phyloP scores from a whole-genome alignment of 1,140 invertebrate genomes.

The Drosophila watanabei region DNA sequence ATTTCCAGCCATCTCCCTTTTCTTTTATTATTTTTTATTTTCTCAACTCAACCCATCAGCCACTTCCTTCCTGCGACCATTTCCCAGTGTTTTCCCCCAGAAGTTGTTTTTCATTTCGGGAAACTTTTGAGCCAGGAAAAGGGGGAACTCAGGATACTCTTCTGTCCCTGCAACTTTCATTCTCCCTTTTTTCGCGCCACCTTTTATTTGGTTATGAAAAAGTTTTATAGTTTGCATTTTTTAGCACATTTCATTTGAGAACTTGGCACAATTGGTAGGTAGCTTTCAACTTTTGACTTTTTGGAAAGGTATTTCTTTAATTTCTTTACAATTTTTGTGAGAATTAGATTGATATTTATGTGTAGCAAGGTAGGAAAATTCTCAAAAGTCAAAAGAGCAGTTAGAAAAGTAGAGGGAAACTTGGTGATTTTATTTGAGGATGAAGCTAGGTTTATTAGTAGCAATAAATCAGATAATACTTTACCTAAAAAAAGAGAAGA shows the following conservation, averaged over 20 bases:
- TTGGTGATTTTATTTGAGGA: slow-evolving; percentile 7
- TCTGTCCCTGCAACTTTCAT: neutral
- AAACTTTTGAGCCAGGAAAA: too few relatives aligned
- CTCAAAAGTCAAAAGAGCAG: neutral
- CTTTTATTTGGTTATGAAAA: slow-evolving; percentile 66
- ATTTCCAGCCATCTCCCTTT: slow-evolving; percentile 54
- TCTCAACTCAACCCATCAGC: slow-evolving; percentile 45
- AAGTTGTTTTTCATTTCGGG: slow-evolving; percentile 51
- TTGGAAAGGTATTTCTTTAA: slow-evolving; percentile 14
- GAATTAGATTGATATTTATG: neutral
- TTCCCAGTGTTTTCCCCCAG: slow-evolving; percentile 46
- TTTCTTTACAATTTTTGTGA: slow-evolving; percentile 29
- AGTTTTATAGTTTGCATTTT: slow-evolving; percentile 46
- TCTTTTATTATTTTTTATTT: neutral
- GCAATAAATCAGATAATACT: too few relatives aligned
- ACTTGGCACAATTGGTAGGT: slow-evolving; percentile 13
- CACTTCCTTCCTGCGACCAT: slow-evolving; percentile 74
- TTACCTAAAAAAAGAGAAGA: neutral
- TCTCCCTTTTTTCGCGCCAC: neutral
- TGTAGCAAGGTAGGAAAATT: slow-evolving; percentile 19
- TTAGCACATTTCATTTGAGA: neutral
- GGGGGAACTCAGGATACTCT: slow-evolving; percentile 31
- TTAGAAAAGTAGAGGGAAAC: neutral
- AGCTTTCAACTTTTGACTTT: slow-evolving; percentile 18
- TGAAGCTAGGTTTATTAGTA: too few relatives aligned